These are phyloP conservation scores for Mastomys coucha DNA, from an alignment of 2,113 vertebrate species.

Conservation along the genomic window DNA sequence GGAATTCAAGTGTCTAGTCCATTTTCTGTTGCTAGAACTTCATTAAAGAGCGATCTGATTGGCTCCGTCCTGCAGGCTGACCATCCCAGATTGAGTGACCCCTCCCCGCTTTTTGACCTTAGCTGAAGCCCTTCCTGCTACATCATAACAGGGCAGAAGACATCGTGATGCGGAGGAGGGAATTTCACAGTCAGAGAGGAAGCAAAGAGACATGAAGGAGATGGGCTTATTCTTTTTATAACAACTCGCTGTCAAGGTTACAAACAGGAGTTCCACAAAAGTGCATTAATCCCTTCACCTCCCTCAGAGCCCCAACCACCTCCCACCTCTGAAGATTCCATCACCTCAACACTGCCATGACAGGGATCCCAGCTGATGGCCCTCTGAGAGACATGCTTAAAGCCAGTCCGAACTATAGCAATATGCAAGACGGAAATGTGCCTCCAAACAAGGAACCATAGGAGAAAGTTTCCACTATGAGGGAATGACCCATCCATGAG, in stretches of 20 bases:
- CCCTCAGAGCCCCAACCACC: no score
- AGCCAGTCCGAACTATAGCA: background rate
- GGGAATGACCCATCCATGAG: background rate
- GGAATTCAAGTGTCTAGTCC: background rate
- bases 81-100: no score
- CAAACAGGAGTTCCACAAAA: background rate
- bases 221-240: background rate
- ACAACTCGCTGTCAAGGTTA: background rate
- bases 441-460: background rate
- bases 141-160: background rate
- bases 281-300: background rate
- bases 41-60: background rate
- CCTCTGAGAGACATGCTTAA: background rate
- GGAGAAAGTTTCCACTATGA: background rate
- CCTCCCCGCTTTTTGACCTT: background rate
- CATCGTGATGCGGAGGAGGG: background rate
- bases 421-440: background rate
- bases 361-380: background rate
- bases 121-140: background rate
- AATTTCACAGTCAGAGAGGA: background rate
- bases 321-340: background rate
- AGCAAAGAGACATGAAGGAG: background rate
- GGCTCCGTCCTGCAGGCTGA: no score
- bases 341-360: background rate
- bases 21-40: background rate